Evolutionary conservation across 2,797 vertebrate species (phyloP), one percentile per base, ranked within the genome.

Genomic region (Sebastes baramenuke): DNA sequence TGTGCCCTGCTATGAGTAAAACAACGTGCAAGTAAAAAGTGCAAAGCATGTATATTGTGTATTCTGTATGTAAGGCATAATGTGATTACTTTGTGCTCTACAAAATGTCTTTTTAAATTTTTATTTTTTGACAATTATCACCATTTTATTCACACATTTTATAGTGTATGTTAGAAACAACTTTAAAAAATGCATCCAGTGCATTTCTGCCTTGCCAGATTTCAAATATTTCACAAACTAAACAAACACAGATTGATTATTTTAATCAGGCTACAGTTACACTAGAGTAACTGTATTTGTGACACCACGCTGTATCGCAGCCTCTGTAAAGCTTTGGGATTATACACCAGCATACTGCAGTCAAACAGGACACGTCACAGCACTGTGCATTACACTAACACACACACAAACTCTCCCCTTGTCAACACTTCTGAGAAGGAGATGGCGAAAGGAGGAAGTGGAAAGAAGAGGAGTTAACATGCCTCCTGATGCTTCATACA

Each of bases 311-410:
- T 6, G 22, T 20, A 14, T 6, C 2, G 3, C 2, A 16, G 20
- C 3, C 30, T 71, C 68, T 78, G 79, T 79, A 82, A 84, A 88
- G 77, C 79, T 83, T 80, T 82, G 77, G 25, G 73, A 78, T 72
- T 4, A 65, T 20, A 65, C 25, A 59, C 16, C 9, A 30, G 14
- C 32, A 52, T 5, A 6, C 12, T 34, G 69, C 66, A 64, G 58
- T 52, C 62, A 68, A 42, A 30, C 60, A 34, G 71, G 32, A 66
- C 56, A 75, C 3, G 6, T 61, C 62, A 24, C 3, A 4, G 34
- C 56, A 36, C 61, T 59, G 58, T 13, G 42, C 12, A 25, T 66
- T 4, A 49, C 72, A 54, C 20, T 3, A 3, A 65, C 29, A 55
- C 67, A 67, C 75, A 46, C 30, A 18, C 8, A 64, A 56, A 62